Evolutionary conservation across 2,113 vertebrate species (phyloP), one percentile per base, ranked within the genome.

Genomic region (Strix uralensis): DNA sequence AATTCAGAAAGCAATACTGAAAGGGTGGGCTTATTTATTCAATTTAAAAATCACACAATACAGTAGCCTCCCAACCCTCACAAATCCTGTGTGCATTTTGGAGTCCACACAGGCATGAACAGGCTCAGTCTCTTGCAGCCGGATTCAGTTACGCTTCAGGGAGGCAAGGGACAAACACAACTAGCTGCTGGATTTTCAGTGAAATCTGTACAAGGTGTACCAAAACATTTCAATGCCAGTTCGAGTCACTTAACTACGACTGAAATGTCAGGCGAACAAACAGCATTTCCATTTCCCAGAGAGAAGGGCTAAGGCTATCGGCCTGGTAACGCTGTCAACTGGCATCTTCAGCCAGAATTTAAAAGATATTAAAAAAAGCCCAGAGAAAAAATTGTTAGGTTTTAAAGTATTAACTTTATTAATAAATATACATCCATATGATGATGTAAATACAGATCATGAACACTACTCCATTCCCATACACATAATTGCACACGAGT

Each of bases 341-440:
- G 44, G 66, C 38, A 75, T 32, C 66, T 75, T 29, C 72, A 69
- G 54, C 2, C 61, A 88, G 26, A 71, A 72, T 80, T 52, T 12
- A 22, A 61, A 57, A 73, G n/a, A 3, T 6, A 61, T 1, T 18
- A 5, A 34, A 84, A 71, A 74, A 72, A 55, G 20, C 57, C 10
- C 55, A 83, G 62, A 72, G 40, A 47, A 75, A 81, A 92, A 70
- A 36, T 1, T 2, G 29, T 34, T 95, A 73, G 67, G 72, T 94
- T 97, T 98, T 97, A 97, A 98, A 98, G 98, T 97, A 98, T 97
- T 98, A 96, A 98, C 98, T 98, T 98, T 98, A 98, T 98, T 98
- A 98, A 98, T 98, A 98, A 98, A 98, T 98, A 98, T 98, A 98
- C 98, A 98, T 98, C 98, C 98, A 98, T 98, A 98, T 98, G 98